Evolutionary conservation across 2,113 vertebrate species (phyloP), one percentile per base, ranked within the genome.

Genomic region (Daphoenositta chrysoptera): DNA sequence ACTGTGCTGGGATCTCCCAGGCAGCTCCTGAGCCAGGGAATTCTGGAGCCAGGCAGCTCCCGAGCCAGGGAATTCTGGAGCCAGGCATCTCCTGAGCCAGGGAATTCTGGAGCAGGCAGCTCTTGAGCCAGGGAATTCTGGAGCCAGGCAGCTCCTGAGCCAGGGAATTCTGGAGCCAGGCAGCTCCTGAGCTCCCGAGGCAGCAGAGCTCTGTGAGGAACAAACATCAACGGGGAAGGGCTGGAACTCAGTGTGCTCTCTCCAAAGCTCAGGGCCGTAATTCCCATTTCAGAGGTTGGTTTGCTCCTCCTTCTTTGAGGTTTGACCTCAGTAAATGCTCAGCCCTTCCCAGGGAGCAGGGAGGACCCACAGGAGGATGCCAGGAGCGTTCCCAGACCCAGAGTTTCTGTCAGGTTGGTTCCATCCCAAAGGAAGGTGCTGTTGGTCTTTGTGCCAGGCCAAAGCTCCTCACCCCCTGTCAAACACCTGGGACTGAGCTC

Each of bases 161-260:
- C 17, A 7, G 3, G 40, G 15, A 4, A 11, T 39, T 5, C 23
- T 37, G 47, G 56, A 73, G 56, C 33, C 22, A 4, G 37, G 45
- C 13, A 11, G 54, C 23, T 23, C 44, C 51, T 23, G 22, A 5
- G 40, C 47, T 27, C 23, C 11, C 3, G 14, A 22, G 45, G 57
- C 18, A 30, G 21, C 19, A 31, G 24, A 26, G 28, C 39, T 76
- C 45, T 30, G 6, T 4, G 8, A 23, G 28, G 31, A 57, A 16
- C 27, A 22, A 51, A 39, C 24, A 17, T 2, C 0, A 15, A 1
- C 6, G 0, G 5, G 61, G 50, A 27, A 44, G 7, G 33, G 9
- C 51, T 56, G 18, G 60, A 17, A 2, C 60, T 40, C 27, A 2
- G 28, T 1, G 7, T 15, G 48, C 48, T n/a, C 23, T 5, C 17